Evolutionary conservation across 2,797 vertebrate genomes (phyloP), one percentile per base, ranked within the genome.

Genomic region (Xiphorhynchus erythropygius): DNA sequence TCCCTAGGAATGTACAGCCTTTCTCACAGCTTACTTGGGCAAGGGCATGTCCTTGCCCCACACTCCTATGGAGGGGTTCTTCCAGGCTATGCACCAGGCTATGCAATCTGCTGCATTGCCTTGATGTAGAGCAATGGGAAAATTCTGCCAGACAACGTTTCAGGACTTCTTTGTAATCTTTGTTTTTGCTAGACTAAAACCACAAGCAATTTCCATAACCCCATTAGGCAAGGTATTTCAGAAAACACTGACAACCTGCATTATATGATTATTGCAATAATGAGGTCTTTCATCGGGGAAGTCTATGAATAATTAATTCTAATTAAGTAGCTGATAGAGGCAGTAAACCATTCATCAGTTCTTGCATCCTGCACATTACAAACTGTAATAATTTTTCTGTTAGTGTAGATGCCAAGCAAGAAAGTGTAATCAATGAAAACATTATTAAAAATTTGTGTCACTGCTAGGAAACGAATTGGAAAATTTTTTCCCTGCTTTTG

Each of bases 281-380:
- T 83, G 87, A 97, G 91, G 56, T 91, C 52, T 77, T 97, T 94
- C 84, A 93, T 96, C 8, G 25, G 55, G 30, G 64, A 96, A 96
- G 90, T 55, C 64, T 76, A 89, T 97, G 96, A 97, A 98, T 97
- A 97, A 98, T 97, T 97, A 95, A 94, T 96, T 96, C 90, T 95
- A 97, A 98, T 97, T 97, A 97, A 97, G 87, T 87, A 97, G 94
- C 70, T 95, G 91, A 94, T 84, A 92, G 87, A 93, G 47, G 88
- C n/a, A 89, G 83, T 94, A 97, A 97, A 96, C 95, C 92, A 93
- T 82, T 89, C 92, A 88, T 84, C 79, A 89, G 63, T 83, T 47
- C 73, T 85, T 79, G 27, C 95, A 56, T 69, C 44, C 78, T 63
- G 71, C 70, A 91, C 90, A 81, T 94, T 95, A 94, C 28, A 74